Evolutionary conservation across 2,888 invertebrate genomes (phyloP).

Genomic region (Baronia brevicornis): DNA sequence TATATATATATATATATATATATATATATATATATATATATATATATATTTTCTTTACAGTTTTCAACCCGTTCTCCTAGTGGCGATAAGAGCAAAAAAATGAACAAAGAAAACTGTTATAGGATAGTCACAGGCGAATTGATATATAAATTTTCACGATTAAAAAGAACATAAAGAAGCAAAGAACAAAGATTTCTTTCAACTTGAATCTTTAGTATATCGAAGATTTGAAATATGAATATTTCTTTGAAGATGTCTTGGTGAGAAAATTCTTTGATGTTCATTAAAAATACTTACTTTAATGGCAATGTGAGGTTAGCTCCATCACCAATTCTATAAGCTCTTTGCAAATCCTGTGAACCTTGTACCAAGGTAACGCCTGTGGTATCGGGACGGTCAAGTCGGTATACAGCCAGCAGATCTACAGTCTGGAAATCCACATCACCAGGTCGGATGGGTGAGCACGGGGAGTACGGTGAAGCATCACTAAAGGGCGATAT

Average conservation of each 20-base stretch:
- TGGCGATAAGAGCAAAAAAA: too few species aligned
- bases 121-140: too few species aligned
- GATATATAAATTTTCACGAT: too few species aligned
- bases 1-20: too few species aligned
- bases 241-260: constrained; percentile 1
- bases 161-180: too few species aligned
- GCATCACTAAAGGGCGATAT: constrained; percentile 24
- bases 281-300: constrained; percentile 63
- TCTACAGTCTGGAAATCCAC: constrained; percentile 88
- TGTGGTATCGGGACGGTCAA: constrained; percentile 79
- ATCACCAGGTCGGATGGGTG: constrained; percentile 75
- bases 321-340: constrained; percentile 83
- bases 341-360: constrained; percentile 85
- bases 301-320: constrained; percentile 84
- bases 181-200: too few species aligned
- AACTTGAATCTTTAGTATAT: too few species aligned
- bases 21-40: too few species aligned
- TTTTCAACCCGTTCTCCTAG: too few species aligned
- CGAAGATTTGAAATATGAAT: too few species aligned
- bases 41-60: too few species aligned
- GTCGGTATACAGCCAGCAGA: constrained; percentile 84
- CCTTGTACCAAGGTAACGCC: constrained; percentile 84
- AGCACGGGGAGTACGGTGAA: constrained; percentile 37
- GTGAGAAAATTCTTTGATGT: not conserved
- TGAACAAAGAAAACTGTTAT: too few species aligned